Percentiles rank a stretch among this genome's conserved stretches.
Conservation (phyloP, 2,797 vertebrate genomes). For the Pseudochirops cupreus region DNA sequence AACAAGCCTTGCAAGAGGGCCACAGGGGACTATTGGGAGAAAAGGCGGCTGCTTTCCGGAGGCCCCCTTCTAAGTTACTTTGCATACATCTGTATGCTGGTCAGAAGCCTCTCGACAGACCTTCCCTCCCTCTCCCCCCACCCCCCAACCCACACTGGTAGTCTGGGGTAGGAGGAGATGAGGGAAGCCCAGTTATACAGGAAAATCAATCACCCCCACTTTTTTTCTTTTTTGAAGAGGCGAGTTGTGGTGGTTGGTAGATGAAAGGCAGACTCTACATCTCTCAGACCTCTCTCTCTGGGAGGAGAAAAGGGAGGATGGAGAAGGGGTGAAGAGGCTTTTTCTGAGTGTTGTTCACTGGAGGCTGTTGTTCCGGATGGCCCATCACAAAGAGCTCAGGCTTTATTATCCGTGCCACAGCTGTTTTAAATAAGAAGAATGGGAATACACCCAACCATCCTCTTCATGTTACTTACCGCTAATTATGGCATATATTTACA, state of each 20-base stretch:
- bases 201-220: background rate
- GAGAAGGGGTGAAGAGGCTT: conserved; percentile 77
- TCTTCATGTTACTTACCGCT: conserved; percentile 85
- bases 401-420: conserved; percentile 84
- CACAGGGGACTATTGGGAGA: conserved; percentile 12
- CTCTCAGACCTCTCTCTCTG: conserved; percentile 55
- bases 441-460: conserved; percentile 84
- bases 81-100: conserved; percentile 79
- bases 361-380: conserved; percentile 79
- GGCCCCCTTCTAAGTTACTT: conserved; percentile 61
- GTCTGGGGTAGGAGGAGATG: background rate
- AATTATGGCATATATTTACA: conserved; percentile 90
- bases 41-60: conserved; percentile 55
- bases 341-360: conserved; percentile 78
- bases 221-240: conserved; percentile 39
- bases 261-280: conserved; percentile 14
- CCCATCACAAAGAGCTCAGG: conserved; percentile 79
- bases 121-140: background rate
- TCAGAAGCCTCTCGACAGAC: conserved; percentile 3
- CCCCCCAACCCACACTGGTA: background rate
- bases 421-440: conserved; percentile 88
- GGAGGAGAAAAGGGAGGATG: conserved; percentile 66
- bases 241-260: conserved; percentile 65
- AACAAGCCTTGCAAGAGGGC: conserved; percentile 44
- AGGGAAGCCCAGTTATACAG: conserved; percentile 12